Percentiles rank a stretch among this genome's conserved stretches.
phyloP scores from a whole-genome alignment of 2,797 vertebrate species.

The Cynopterus sphinx region DNA sequence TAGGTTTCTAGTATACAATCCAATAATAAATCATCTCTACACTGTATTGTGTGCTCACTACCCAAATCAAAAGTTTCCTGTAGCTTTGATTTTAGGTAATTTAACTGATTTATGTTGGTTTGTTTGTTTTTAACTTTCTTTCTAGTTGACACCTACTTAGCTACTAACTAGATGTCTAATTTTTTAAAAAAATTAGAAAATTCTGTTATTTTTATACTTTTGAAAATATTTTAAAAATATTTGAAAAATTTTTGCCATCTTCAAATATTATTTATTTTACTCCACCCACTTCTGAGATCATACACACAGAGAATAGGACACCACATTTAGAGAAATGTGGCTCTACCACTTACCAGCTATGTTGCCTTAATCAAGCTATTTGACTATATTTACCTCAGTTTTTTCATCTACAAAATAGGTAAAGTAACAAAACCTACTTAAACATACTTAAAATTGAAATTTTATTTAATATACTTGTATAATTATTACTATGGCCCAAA shows the following conservation, averaged over 20 bases:
- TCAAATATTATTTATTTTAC: neutral
- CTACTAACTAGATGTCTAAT: neutral
- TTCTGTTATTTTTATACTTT: neutral
- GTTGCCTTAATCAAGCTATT: neutral
- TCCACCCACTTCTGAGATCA: neutral
- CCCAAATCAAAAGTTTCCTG: neutral
- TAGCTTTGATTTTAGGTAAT: conserved; percentile 3
- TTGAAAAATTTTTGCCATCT: neutral
- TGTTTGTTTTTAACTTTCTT: neutral
- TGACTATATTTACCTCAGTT: neutral
- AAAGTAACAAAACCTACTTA: neutral
- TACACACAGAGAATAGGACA: neutral
- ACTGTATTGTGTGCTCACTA: too few relatives aligned
- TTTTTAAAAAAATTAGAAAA: neutral
- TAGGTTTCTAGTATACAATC: too few relatives aligned
- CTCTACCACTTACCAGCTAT: neutral
- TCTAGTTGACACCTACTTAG: neutral
- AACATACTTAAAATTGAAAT: neutral
- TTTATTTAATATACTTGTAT: neutral
- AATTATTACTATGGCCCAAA: neutral
- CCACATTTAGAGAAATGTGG: neutral
- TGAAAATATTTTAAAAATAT: neutral
- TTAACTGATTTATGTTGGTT: neutral
- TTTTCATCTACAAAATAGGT: neutral
- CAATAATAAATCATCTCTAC: too few relatives aligned